phyloP scores from a whole-genome alignment of 1,140 invertebrate genomes.

The Drosophila kikkawai region DNA sequence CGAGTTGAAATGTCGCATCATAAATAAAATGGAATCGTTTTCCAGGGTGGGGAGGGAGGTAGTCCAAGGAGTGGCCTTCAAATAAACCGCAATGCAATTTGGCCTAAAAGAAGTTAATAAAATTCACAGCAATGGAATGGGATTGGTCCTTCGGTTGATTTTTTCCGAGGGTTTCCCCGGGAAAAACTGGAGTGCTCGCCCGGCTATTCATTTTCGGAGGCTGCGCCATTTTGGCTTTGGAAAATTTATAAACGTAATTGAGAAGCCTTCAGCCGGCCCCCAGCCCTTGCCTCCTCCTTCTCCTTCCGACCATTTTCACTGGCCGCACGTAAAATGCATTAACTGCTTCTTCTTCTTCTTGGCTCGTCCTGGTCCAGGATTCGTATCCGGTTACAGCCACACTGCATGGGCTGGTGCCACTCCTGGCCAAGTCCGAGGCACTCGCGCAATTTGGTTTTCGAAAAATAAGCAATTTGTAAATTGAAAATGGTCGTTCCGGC shows the following conservation, averaged over 20 bases:
- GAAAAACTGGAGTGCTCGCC: neutral
- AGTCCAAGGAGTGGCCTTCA: constrained; percentile 49
- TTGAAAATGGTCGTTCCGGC: constrained; percentile 72
- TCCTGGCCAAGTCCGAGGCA: constrained; percentile 70
- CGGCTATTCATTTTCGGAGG: constrained; percentile 66
- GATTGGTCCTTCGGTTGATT: constrained; percentile 16
- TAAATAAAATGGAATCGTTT: constrained; percentile 65
- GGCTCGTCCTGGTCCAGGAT: constrained; percentile 34
- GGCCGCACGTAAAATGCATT: constrained; percentile 82
- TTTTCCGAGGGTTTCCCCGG: constrained; percentile 1
- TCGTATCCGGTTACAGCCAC: constrained; percentile 47
- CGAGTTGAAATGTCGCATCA: constrained; percentile 74
- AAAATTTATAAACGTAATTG: constrained; percentile 82
- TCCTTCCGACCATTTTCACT: constrained; percentile 39
- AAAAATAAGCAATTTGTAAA: constrained; percentile 84
- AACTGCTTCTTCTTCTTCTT: constrained; percentile 58
- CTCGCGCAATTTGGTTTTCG: constrained; percentile 79
- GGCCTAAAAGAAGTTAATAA: constrained; percentile 80
- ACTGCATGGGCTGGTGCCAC: constrained; percentile 14
- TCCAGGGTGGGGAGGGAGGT: neutral
- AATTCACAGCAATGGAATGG: constrained; percentile 49
- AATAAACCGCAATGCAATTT: constrained; percentile 81
- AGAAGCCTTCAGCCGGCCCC: constrained; percentile 45
- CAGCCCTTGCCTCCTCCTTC: neutral
- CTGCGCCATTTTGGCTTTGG: constrained; percentile 72